These are phyloP conservation scores for Chalcis sispes DNA, from an alignment of 2,888 invertebrate species.

Conservation along the genomic window DNA sequence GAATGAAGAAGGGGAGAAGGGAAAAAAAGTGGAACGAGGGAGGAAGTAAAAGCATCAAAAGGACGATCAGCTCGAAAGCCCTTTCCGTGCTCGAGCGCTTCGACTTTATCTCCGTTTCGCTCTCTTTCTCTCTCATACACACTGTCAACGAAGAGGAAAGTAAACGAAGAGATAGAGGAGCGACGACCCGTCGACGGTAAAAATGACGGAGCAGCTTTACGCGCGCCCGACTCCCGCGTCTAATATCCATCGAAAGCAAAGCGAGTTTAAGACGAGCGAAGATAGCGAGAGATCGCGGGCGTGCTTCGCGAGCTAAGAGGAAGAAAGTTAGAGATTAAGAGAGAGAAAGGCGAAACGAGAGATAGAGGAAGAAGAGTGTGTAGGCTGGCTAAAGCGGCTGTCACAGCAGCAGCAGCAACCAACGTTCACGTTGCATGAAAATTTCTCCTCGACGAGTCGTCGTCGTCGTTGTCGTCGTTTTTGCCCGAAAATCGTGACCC, in stretches of 20 bases:
- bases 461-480: too few species aligned
- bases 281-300: constrained; percentile 49
- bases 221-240: constrained; percentile 18
- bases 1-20: background rate
- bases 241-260: constrained; percentile 50
- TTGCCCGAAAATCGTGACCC: too few species aligned
- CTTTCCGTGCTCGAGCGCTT: too few species aligned
- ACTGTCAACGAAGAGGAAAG: background rate
- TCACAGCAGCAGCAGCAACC: too few species aligned
- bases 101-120: too few species aligned
- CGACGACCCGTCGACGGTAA: constrained; percentile 28
- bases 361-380: too few species aligned
- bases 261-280: constrained; percentile 64
- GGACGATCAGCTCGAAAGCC: constrained; percentile 15
- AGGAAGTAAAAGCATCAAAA: constrained; percentile 17
- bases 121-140: background rate
- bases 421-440: too few species aligned
- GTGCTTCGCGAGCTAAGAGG: constrained; percentile 60
- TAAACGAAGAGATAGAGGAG: too few species aligned
- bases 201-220: constrained; percentile 49
- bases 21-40: background rate
- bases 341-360: too few species aligned
- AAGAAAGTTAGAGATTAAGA: constrained; percentile 39
- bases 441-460: too few species aligned
- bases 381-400: too few species aligned